phyloP scores from a whole-genome alignment of 2,113 vertebrate genomes.

The Acrocephalus arundinaceus region DNA sequence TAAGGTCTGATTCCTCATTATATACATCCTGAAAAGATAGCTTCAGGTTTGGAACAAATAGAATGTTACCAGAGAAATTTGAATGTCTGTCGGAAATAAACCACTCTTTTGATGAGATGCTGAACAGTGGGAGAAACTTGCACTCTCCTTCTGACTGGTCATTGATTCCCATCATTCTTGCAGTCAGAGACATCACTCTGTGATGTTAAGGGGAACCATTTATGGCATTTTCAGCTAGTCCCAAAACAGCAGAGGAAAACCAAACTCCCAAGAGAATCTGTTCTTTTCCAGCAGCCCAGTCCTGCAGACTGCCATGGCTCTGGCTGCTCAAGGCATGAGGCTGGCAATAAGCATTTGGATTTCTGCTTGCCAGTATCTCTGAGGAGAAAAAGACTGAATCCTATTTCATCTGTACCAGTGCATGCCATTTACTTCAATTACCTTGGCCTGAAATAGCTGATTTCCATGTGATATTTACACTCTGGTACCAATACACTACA shows the following conservation, averaged over 20 bases:
- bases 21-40: neutral
- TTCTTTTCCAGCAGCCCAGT: neutral
- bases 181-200: neutral
- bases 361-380: neutral
- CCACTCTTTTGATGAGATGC: neutral
- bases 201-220: neutral
- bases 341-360: neutral
- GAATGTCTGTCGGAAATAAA: neutral
- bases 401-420: neutral
- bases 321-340: neutral
- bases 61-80: neutral
- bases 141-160: neutral
- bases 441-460: neutral
- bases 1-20: neutral
- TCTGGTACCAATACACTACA: neutral
- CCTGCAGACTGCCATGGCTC: neutral
- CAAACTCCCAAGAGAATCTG: neutral
- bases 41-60: neutral
- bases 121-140: neutral
- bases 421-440: neutral
- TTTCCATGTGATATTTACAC: neutral
- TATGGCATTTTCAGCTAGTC: neutral
- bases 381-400: neutral
- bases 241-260: neutral
- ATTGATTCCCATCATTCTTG: neutral